These are phyloP conservation scores for Stegophylla sp. DNA, from an alignment of 2,888 invertebrate genomes.

Conservation along the genomic window DNA sequence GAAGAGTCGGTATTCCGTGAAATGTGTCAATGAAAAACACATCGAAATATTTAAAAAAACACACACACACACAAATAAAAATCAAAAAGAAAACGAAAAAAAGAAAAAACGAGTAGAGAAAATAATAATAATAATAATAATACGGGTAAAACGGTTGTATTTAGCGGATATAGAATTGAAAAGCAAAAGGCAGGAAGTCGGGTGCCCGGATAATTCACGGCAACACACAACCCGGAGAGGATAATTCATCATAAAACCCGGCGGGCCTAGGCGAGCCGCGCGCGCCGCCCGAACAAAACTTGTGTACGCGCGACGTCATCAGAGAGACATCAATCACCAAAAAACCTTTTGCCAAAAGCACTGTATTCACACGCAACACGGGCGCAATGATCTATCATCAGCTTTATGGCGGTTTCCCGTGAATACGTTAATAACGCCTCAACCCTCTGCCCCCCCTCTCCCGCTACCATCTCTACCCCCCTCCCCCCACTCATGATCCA, in stretches of 20 bases:
- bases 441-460: neutral
- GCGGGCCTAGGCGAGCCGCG: conserved; percentile 45
- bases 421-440: conserved; percentile 53
- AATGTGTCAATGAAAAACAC: too few relatives aligned
- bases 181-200: conserved; percentile 58
- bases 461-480: neutral
- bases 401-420: conserved; percentile 51
- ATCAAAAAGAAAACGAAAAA: too few relatives aligned
- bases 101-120: conserved; percentile 12
- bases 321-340: conserved; percentile 59
- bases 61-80: conserved; percentile 22
- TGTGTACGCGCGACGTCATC: conserved; percentile 54
- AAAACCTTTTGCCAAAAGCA: conserved; percentile 59
- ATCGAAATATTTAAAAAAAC: too few relatives aligned
- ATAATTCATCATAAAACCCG: conserved; percentile 59
- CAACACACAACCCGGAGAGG: conserved; percentile 35
- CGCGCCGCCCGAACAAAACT: conserved; percentile 52
- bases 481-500: neutral
- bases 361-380: conserved; percentile 55
- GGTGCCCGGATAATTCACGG: conserved; percentile 49
- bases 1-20: too few relatives aligned
- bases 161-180: conserved; percentile 47
- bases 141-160: conserved; percentile 44
- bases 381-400: conserved; percentile 58
- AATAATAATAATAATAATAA: conserved; percentile 38